Percentiles rank a stretch among this genome's conserved stretches.
phyloP scores from a whole-genome alignment of 2,888 invertebrate genomes.

The Pollenia angustigena region DNA sequence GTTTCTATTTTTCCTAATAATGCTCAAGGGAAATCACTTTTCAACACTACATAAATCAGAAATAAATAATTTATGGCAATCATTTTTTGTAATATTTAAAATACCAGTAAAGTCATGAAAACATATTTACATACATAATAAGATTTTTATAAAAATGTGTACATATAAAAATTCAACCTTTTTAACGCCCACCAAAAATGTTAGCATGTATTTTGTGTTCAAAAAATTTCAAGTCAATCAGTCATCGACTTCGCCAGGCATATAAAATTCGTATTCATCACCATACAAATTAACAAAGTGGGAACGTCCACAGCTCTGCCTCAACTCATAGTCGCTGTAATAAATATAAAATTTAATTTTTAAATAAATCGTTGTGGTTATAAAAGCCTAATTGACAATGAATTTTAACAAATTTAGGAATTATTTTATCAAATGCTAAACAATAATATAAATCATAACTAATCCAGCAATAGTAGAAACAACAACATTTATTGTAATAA shows the following conservation, averaged over 20 bases:
- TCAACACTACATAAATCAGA: slow-evolving; percentile 62
- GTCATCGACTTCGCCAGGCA: not conserved
- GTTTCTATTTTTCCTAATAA: slow-evolving; percentile 9
- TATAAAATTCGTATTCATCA: not conserved
- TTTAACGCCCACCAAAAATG: slow-evolving; percentile 7
- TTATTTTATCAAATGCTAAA: not conserved
- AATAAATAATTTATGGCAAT: slow-evolving; percentile 59
- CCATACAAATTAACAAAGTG: not conserved
- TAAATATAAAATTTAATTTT: slow-evolving; percentile 2
- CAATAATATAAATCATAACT: not conserved
- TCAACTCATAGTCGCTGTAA: not conserved
- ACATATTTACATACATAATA: too few species aligned
- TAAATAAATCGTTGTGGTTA: slow-evolving; percentile 39
- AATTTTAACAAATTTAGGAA: slow-evolving; percentile 12
- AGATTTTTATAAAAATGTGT: too few species aligned
- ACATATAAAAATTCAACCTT: too few species aligned
- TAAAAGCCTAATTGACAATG: slow-evolving; percentile 46
- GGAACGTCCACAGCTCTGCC: too few species aligned
- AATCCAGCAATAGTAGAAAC: not conserved
- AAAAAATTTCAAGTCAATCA: not conserved
- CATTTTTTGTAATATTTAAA: slow-evolving; percentile 30
- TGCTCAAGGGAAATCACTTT: slow-evolving; percentile 65
- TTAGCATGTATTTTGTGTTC: not conserved
- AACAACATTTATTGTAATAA: too few species aligned
- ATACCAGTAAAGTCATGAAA: not conserved